A percentile compares a stretch with the other conserved stretches of the same genome.
phyloP scores from a whole-genome alignment of 92 coral and sea anemone genomes.

The Metridium senile region DNA sequence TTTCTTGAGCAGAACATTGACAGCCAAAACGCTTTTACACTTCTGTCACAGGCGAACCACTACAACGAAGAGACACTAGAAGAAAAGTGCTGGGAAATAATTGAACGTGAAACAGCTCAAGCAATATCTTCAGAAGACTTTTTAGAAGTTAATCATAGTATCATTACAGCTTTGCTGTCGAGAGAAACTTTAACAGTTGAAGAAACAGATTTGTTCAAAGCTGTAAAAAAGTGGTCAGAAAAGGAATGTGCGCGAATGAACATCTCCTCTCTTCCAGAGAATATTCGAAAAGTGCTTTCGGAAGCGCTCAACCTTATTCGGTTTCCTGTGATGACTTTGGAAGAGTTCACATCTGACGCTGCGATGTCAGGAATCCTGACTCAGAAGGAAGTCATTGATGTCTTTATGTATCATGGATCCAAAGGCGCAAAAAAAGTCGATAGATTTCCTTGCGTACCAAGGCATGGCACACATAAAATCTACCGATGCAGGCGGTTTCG shows the following conservation, averaged over 20 bases:
- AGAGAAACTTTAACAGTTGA: slow-evolving; percentile 75
- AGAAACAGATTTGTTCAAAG: slow-evolving; percentile 78
- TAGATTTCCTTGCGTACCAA: slow-evolving; percentile 60
- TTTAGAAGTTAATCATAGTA: slow-evolving; percentile 62
- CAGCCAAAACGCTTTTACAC: slow-evolving; percentile 77
- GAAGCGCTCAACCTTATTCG: slow-evolving; percentile 73
- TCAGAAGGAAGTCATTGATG: slow-evolving; percentile 72
- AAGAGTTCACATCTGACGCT: slow-evolving; percentile 83
- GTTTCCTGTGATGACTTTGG: slow-evolving; percentile 80
- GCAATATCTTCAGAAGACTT: slow-evolving; percentile 77
- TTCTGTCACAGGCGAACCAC: slow-evolving; percentile 78
- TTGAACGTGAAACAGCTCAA: slow-evolving; percentile 75
- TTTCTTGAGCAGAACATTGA: slow-evolving; percentile 77
- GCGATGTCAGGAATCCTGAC: slow-evolving; percentile 81
- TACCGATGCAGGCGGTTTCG: slow-evolving; percentile 73
- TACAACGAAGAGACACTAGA: slow-evolving; percentile 79
- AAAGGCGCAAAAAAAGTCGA: slow-evolving; percentile 74
- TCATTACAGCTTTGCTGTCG: slow-evolving; percentile 71
- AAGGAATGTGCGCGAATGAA: slow-evolving; percentile 66
- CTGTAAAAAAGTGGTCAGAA: slow-evolving; percentile 80
- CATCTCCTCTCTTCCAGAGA: slow-evolving; percentile 63
- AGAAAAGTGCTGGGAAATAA: slow-evolving; percentile 82
- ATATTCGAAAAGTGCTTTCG: slow-evolving; percentile 72
- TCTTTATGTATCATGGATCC: slow-evolving; percentile 78
- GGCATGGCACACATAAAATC: slow-evolving; percentile 71